phyloP scores from a whole-genome alignment of 2,113 vertebrate genomes.

The Poeciliopsis occidentalis region DNA sequence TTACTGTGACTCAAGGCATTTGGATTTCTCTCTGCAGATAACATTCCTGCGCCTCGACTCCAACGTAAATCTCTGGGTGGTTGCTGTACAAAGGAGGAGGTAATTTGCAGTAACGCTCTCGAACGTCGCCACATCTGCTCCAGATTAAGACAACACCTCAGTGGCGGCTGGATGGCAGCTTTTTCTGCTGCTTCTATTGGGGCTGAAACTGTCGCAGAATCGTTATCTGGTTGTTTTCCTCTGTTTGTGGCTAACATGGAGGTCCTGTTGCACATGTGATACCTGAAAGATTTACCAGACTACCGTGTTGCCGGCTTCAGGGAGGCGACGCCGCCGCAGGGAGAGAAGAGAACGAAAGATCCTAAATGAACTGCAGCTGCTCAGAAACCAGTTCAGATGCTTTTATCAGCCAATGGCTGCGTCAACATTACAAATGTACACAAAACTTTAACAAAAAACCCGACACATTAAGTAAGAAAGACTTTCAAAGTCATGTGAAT shows the following conservation, averaged over 20 bases:
- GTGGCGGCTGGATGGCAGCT: slow-evolving; percentile 65
- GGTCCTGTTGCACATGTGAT: neutral
- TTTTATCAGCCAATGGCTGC: slow-evolving; percentile 39
- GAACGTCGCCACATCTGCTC: slow-evolving; percentile 67
- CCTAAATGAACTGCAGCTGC: slow-evolving; percentile 30
- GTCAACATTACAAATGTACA: too few relatives aligned
- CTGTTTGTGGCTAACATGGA: slow-evolving; percentile 19
- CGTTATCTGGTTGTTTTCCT: slow-evolving; percentile 35
- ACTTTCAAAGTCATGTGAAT: too few relatives aligned
- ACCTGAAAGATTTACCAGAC: slow-evolving; percentile 20
- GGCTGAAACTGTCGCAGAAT: slow-evolving; percentile 51
- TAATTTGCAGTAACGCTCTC: slow-evolving; percentile 55
- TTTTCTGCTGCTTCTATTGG: slow-evolving; percentile 60
- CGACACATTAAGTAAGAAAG: too few relatives aligned
- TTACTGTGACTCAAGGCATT: slow-evolving; percentile 10
- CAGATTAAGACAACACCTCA: slow-evolving; percentile 58
- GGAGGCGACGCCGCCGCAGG: slow-evolving; percentile 5
- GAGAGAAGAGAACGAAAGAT: neutral
- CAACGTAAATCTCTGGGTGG: slow-evolving; percentile 33
- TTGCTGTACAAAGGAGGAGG: slow-evolving; percentile 22
- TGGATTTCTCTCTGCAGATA: slow-evolving; percentile 9
- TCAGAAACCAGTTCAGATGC: slow-evolving; percentile 4
- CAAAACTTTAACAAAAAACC: too few relatives aligned
- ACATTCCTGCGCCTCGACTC: slow-evolving; percentile 29
- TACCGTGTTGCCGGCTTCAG: slow-evolving; percentile 27